Base-by-base conservation (phyloP, 2,113 vertebrate genomes). In the Acanthochromis polyacanthus region DNA sequence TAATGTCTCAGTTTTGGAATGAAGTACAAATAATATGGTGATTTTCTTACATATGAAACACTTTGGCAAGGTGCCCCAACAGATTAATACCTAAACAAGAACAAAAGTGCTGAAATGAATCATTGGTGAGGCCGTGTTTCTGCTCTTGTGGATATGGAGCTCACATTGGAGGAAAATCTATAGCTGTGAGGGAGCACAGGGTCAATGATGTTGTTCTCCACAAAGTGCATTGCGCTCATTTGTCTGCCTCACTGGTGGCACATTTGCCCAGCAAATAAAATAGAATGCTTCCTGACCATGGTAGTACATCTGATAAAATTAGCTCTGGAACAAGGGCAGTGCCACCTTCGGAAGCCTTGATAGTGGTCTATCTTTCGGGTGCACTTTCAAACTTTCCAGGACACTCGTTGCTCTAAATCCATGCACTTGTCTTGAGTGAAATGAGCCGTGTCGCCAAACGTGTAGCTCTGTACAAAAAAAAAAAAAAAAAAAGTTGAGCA, bases 121-220 rank as follows among this genome's bases (percentile, higher is more conserved):
- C 65, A 76, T 85, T 82, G 78, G 32, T 66, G 22, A 32, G 72
- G 71, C 70, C 59, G 57, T 89, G 79, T 78, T 79, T 74, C 61
- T 89, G 85, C 74, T 70, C 81, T 77, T 12, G 40, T 73, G 69
- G 81, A 82, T 87, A 48, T 80, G 78, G 69, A 71, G 75, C 79
- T 78, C 22, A 38, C 64, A 65, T 81, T 78, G 73, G 70, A 86
- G 75, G 85, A 69, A 87, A 90, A 91, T 91, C 85, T 90, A 88
- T 92, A 68, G 82, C 80, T 62, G 84, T 71, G 83, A 90, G 76
- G 78, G 85, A 77, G 60, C 57, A 59, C 46, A 65, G 88, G 88
- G 92, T 93, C 89, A 89, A 81, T 80, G 88, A 86, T 92, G 89
- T 92, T 92, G 81, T 93, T 91, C 86, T 91, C 78, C 45, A 71